Conservation (phyloP, 2,113 vertebrate genomes). For the Eublepharis macularius region DNA sequence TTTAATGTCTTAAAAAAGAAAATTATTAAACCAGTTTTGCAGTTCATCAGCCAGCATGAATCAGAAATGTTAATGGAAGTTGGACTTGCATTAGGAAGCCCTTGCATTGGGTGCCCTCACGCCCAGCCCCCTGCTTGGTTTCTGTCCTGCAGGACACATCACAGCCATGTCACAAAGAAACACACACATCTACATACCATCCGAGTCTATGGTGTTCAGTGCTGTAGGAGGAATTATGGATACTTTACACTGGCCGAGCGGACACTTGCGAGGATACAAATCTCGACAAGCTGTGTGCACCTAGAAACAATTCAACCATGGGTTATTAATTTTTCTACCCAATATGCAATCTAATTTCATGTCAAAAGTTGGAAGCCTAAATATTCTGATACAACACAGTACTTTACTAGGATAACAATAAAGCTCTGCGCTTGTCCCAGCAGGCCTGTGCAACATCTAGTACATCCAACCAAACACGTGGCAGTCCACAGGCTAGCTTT, state of each 20-base stretch:
- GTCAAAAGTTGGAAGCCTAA: not conserved
- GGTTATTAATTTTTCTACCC: not conserved
- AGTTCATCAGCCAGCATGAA: not conserved
- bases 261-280: slow-evolving; percentile 91
- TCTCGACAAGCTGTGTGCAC: slow-evolving; percentile 98
- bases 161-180: not conserved
- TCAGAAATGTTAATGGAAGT: not conserved
- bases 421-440: not conserved
- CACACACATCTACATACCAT: slow-evolving; percentile 81
- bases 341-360: fast-evolving
- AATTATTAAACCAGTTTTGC: not conserved
- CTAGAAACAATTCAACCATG: slow-evolving; percentile 70
- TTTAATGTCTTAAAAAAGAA: not conserved
- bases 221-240: slow-evolving; percentile 97
- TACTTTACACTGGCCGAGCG: slow-evolving; percentile 97
- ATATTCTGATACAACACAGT: not conserved
- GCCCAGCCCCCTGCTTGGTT: not conserved
- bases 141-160: not conserved
- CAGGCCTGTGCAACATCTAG: not conserved
- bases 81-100: not conserved
- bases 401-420: not conserved
- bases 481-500: not conserved
- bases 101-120: not conserved
- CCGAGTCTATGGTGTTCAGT: slow-evolving; percentile 98
- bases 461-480: too few species aligned